A percentile compares a stretch with the other conserved stretches of the same genome.
These are phyloP conservation scores for rabbit (Oryctolagus cuniculus) DNA, from an alignment of 2,113 vertebrate species.

Conservation along the genomic window DNA sequence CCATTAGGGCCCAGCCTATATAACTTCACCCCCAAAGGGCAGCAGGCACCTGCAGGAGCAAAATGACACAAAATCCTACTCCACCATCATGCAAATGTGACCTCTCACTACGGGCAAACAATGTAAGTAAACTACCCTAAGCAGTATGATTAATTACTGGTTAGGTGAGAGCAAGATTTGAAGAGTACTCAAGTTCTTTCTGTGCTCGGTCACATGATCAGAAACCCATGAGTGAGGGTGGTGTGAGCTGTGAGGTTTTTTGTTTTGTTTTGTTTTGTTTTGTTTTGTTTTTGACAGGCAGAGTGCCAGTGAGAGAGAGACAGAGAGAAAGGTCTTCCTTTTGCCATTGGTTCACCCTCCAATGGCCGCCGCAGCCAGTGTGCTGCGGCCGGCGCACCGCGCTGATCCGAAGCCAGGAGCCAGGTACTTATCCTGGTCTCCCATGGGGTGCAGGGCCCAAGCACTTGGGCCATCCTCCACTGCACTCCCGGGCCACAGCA, in stretches of 20 bases:
- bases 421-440: too few species aligned
- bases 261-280: too few species aligned
- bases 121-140: not conserved
- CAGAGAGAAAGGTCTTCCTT: too few species aligned
- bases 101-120: not conserved
- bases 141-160: not conserved
- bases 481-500: too few species aligned
- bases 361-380: too few species aligned
- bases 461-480: too few species aligned
- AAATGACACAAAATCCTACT: slow-evolving; percentile 9
- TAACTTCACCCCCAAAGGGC: slow-evolving; percentile 93
- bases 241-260: not conserved
- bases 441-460: too few species aligned
- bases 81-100: not conserved
- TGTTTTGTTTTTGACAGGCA: too few species aligned
- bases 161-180: not conserved
- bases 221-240: not conserved
- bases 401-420: too few species aligned
- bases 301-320: too few species aligned
- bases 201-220: not conserved
- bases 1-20: slow-evolving; percentile 89
- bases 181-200: not conserved
- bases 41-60: slow-evolving; percentile 91
- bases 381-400: too few species aligned
- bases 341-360: too few species aligned